Percentiles rank a stretch among this genome's conserved stretches.
These are phyloP conservation scores for Pherbina coryleti DNA, from an alignment of 2,888 invertebrate genomes.

Conservation along the genomic window DNA sequence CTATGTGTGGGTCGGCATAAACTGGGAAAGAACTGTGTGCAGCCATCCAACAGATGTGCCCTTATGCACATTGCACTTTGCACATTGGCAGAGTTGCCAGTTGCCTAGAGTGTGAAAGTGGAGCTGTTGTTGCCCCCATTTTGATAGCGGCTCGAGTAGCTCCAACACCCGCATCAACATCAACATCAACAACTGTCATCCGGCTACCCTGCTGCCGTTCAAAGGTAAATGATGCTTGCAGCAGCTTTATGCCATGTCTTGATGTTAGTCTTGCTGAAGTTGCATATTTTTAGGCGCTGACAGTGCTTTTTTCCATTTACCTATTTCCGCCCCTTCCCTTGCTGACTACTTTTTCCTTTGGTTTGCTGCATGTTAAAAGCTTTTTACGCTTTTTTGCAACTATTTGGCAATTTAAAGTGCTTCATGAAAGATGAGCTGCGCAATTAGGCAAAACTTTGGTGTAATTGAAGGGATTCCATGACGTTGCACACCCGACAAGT, in stretches of 20 bases:
- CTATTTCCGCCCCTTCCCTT: neutral
- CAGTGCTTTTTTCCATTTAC: neutral
- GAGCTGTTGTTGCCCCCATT: constrained; percentile 4
- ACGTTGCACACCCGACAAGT: neutral
- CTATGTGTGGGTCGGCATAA: neutral
- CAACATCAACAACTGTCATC: neutral
- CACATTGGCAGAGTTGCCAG: neutral
- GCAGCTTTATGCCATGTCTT: neutral
- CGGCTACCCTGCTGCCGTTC: neutral
- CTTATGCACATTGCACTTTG: no score
- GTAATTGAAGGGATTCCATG: neutral
- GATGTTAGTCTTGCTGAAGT: neutral
- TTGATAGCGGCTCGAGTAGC: neutral
- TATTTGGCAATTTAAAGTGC: constrained; percentile 12
- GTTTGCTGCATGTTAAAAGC: neutral
- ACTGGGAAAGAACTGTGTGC: neutral
- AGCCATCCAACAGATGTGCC: neutral
- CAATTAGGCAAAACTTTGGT: constrained; percentile 18
- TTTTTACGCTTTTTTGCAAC: no score
- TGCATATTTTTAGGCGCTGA: constrained; percentile 24
- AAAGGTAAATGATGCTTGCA: neutral
- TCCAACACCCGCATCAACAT: neutral
- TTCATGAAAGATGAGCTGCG: constrained; percentile 23
- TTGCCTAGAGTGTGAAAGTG: constrained; percentile 1
- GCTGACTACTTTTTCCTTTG: neutral